phyloP scores from a whole-genome alignment of 1,140 invertebrate species.

The Luehdorfia chinensis region DNA sequence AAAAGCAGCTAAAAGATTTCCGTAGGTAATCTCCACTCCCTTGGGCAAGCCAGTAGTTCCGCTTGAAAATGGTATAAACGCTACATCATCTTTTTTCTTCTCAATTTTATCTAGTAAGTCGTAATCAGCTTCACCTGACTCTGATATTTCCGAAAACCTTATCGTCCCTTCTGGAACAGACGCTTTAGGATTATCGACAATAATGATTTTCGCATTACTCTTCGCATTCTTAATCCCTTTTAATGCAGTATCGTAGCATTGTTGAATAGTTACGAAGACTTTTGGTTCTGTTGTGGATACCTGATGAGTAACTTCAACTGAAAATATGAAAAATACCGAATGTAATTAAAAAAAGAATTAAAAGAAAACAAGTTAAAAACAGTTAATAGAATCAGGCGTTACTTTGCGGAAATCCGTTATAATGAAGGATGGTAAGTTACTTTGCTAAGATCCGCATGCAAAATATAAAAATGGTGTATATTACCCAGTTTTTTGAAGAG shows the following conservation, averaged over 20 bases:
- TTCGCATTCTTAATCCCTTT: conserved; percentile 52
- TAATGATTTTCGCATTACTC: conserved; percentile 65
- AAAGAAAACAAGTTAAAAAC: no score
- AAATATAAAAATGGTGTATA: no score
- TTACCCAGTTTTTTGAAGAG: no score
- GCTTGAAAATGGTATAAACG: conserved; percentile 85
- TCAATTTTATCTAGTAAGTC: conserved; percentile 48
- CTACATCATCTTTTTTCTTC: conserved; percentile 69
- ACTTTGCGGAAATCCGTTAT: no score
- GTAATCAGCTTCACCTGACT: conserved; percentile 55
- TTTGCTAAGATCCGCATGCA: no score
- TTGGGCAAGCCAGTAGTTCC: conserved; percentile 95
- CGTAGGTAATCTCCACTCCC: conserved; percentile 91
- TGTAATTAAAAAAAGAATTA: no score
- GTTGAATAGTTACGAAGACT: conserved; percentile 79
- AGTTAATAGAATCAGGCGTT: no score
- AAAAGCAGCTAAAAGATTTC: conserved; percentile 85
- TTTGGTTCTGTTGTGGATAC: conserved; percentile 79
- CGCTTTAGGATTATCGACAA: conserved; percentile 43
- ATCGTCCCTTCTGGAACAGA: conserved; percentile 61
- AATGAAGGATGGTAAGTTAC: no score
- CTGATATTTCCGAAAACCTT: conserved; percentile 72
- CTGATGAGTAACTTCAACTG: conserved; percentile 85
- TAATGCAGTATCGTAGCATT: conserved; percentile 59
- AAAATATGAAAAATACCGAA: conserved; percentile 44